Base-by-base conservation (phyloP, 2,888 invertebrate genomes). In the Thymelicus sylvestris region DNA sequence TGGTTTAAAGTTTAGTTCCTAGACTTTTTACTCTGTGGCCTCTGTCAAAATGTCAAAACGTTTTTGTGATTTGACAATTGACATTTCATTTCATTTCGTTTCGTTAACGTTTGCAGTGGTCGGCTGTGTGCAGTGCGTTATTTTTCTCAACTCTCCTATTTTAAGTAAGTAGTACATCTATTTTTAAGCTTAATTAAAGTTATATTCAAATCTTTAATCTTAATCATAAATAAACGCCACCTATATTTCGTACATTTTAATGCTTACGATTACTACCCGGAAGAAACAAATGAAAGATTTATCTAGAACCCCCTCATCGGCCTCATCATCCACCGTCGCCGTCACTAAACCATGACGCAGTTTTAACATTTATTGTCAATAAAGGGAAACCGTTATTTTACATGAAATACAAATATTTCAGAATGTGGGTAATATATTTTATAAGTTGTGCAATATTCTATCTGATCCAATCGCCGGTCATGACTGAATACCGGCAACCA, bases 121-220 rank as follows among this genome's bases (percentile, higher is more conserved):
- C 0, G 8, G 12, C 44, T 44, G 44, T 67, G 74, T 44, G 59
- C 71, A 67, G 72, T 67, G 64, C 72, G 73, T 73, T 67, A 66
- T 52, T 69, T 71, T 72, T 71, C 71, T 60, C 61, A 61, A 70
- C 61, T 44, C 72, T 71, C 19, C 31, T 63, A 64, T 73, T 75
- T 74, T 63, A 57, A 73, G 62, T 69, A 74, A 74, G 76, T 76
- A 73, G n/a, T 19, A 19, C 70, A 38, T 39, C 55, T 60, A 52
- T 24, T 63, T 39, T 65, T 4, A 10, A 63, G 13, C 7, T 62
- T n/a, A 47, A 65, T 44, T 12, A 44, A 3, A 1, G 4, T 3
- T 44, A 44, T 12, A 0, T 2, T 31, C 31, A 31, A 31, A 31
- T 31, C 31, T 31, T 31, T 5, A 31, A 31, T 31, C 31, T 31